Base-by-base conservation (phyloP, 2,797 vertebrate genomes). In the Jordanella pulchra region DNA sequence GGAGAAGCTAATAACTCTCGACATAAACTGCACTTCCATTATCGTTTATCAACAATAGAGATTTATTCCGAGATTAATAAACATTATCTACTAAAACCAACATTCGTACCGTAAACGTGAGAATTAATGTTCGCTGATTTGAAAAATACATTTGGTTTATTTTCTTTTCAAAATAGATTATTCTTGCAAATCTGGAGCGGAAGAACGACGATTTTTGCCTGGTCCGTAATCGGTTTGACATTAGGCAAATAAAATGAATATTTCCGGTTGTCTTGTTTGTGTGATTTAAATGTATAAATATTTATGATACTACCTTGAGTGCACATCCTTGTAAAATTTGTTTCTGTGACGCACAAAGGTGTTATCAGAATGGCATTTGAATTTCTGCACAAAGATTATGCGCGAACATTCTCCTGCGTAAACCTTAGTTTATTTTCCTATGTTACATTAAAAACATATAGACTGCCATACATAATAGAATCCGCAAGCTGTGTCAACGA, bases 1-100 rank as follows among this genome's bases (percentile, higher is more conserved):
- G 81, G 32, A 89, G 78, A 81, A 80, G 66, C 67, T 64, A 28
- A 70, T 75, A 82, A 78, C 32, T 88, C 84, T 71, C 58, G 30
- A 7, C 9, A 66, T 15, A 75, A 66, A 69, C 80, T 79, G 65
- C 71, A 67, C 50, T 23, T 75, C 65, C 7, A 45, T 50, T 55
- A 44, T 56, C n/a, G 23, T 21, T 56, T 4, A 42, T 32, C 12
- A 48, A 66, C 45, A 28, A 30, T 30, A 65, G 11, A 66, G 47
- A 28, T 32, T 66, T n/a, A 15, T 35, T 45, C 23, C 21, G 7
- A 39, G 39, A 61, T 61, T 39, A 42, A 39, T 61, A 32, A 39
- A 4, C 12, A 7, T 42, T 12, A n/a, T 61, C 39, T 39, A 13
- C 58, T 5, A 7, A 39, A 61, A 61, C 35, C 21, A 42, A 39